A percentile compares a stretch with the other conserved stretches of the same genome.
Conservation (phyloP, 2,797 vertebrate genomes). For the Salmo trutta region DNA sequence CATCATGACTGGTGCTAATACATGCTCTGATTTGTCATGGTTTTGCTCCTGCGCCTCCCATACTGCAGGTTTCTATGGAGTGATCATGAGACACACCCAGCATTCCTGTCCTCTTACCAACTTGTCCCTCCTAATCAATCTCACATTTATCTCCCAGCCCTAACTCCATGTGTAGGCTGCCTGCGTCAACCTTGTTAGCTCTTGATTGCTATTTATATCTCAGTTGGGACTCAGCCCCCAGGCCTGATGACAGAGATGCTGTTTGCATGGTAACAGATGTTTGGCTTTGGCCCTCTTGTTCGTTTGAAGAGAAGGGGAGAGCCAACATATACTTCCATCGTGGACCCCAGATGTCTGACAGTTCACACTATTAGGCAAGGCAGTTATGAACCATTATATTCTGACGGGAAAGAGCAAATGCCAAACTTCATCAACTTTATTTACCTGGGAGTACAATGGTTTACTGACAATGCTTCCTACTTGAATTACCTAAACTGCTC, state of each 20-base stretch:
- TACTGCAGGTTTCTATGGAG: conserved; percentile 17
- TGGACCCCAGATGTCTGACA: conserved; percentile 37
- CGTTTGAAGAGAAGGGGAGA: conserved; percentile 42
- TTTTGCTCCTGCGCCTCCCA: conserved; percentile 14
- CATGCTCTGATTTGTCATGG: neutral
- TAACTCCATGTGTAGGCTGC: neutral
- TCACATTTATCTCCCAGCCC: conserved; percentile 35
- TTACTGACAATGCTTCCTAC: neutral
- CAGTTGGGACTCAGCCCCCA: conserved; percentile 29
- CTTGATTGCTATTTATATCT: conserved; percentile 50
- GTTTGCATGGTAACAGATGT: conserved; percentile 57
- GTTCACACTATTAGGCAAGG: conserved; percentile 23
- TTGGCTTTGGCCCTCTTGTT: conserved; percentile 36
- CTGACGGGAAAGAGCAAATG: conserved; percentile 4
- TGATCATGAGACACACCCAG: conserved; percentile 38
- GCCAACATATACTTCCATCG: conserved; percentile 22
- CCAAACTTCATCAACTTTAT: neutral
- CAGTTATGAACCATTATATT: conserved; percentile 19
- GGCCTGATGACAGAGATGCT: conserved; percentile 50
- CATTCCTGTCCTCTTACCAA: conserved; percentile 42
- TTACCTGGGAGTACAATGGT: neutral
- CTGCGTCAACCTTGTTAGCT: conserved; percentile 37
- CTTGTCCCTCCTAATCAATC: conserved; percentile 38
- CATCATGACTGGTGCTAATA: neutral
- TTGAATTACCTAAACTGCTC: neutral